Evolutionary conservation across 2,888 invertebrate genomes (phyloP).

Genomic region (Drosophila setosimentum): DNA sequence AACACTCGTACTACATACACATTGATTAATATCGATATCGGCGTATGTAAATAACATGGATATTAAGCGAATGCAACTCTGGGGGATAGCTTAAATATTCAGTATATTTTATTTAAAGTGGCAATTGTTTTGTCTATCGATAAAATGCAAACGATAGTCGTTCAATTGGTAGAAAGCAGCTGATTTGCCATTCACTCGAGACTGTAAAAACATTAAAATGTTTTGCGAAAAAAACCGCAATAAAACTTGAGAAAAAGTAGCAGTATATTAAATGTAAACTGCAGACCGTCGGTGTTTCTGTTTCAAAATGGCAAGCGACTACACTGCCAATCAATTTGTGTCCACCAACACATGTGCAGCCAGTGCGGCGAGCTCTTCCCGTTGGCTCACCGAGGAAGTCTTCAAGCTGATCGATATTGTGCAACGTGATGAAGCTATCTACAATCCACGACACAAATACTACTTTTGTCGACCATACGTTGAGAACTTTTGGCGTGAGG

Average conservation of each 20-base stretch:
- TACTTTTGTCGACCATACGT: constrained; percentile 84
- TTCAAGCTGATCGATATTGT: constrained; percentile 84
- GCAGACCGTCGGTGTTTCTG: neutral
- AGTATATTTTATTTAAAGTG: neutral
- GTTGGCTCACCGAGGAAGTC: constrained; percentile 84
- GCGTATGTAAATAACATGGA: constrained; percentile 44
- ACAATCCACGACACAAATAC: constrained; percentile 84
- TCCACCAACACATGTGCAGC: constrained; percentile 55
- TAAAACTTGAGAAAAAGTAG: constrained; percentile 43
- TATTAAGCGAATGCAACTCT: constrained; percentile 42
- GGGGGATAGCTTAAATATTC: neutral
- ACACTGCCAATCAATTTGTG: constrained; percentile 55
- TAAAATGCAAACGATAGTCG: constrained; percentile 11
- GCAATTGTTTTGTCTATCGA: neutral
- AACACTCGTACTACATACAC: constrained; percentile 64
- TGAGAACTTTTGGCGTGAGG: constrained; percentile 84
- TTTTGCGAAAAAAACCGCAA: constrained; percentile 52
- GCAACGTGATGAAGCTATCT: constrained; percentile 83
- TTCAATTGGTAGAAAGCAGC: constrained; percentile 27
- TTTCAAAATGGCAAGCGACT: constrained; percentile 62
- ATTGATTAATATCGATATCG: constrained; percentile 57
- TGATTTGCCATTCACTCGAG: constrained; percentile 54
- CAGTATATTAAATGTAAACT: constrained; percentile 24
- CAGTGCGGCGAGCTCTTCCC: constrained; percentile 69
- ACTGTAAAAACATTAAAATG: constrained; percentile 57